These are phyloP conservation scores for Phengaris alcon DNA, from an alignment of 2,888 invertebrate species.

Conservation along the genomic window DNA sequence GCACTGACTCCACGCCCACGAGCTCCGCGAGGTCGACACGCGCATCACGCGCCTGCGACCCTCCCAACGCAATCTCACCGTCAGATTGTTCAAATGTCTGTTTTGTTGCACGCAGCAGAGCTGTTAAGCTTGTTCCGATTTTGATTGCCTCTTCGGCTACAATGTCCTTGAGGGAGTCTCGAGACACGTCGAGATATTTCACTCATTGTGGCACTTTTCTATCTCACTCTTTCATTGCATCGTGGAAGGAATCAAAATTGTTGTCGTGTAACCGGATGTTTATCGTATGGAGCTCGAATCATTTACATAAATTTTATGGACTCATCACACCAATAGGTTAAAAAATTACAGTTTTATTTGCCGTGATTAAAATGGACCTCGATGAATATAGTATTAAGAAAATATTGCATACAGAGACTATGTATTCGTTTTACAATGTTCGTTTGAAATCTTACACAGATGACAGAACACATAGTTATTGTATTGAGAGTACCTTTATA, in stretches of 20 bases:
- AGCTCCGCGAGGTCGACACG: conserved; percentile 27
- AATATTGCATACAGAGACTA: conserved; percentile 15
- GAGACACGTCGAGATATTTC: no score
- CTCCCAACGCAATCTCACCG: conserved; percentile 6
- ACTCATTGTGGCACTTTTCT: background rate
- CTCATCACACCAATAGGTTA: conserved; percentile 25
- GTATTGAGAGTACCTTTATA: background rate
- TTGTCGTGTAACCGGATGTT: conserved; percentile 8
- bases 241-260: conserved; percentile 5
- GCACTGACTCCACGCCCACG: conserved; percentile 34
- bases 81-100: conserved; percentile 21
- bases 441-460: conserved; percentile 2
- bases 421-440: background rate
- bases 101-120: conserved; percentile 26
- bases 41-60: conserved; percentile 28
- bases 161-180: background rate
- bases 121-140: conserved; percentile 21
- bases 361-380: conserved; percentile 24
- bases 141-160: conserved; percentile 3
- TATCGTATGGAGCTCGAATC: conserved; percentile 19
- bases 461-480: background rate
- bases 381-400: conserved; percentile 16
- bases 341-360: conserved; percentile 14
- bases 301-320: background rate
- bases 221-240: conserved; percentile 6